phyloP scores from a whole-genome alignment of 1,140 invertebrate genomes.

The Psix sp. region DNA sequence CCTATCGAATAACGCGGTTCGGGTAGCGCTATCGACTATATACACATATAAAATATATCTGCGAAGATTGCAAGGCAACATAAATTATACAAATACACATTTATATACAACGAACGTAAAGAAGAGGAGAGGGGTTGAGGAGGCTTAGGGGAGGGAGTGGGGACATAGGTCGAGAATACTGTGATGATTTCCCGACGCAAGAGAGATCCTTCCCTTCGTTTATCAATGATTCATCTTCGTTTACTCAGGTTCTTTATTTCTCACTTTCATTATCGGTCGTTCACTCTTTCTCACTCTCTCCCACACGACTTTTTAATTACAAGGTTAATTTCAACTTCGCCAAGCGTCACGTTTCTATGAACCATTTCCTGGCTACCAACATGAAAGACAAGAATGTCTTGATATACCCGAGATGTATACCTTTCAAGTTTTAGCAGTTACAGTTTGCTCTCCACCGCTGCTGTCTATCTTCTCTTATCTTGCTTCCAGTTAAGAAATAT shows the following conservation, averaged over 20 bases:
- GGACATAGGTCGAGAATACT: conserved; percentile 53
- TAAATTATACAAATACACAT: conserved; percentile 59
- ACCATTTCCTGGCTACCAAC: conserved; percentile 61
- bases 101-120: conserved; percentile 56
- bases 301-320: conserved; percentile 46
- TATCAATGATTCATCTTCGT: conserved; percentile 23
- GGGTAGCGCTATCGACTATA: conserved; percentile 43
- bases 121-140: not conserved
- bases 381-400: conserved; percentile 64
- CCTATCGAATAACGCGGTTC: conserved; percentile 49
- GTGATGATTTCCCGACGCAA: conserved; percentile 43
- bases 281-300: conserved; percentile 15
- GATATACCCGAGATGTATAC: conserved; percentile 60
- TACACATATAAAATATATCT: conserved; percentile 55
- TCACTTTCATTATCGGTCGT: not conserved
- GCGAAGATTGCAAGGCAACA: conserved; percentile 53
- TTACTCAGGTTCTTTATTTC: conserved; percentile 5
- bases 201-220: conserved; percentile 59
- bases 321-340: conserved; percentile 59
- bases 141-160: not conserved
- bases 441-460: conserved; percentile 65
- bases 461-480: conserved; percentile 14
- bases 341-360: conserved; percentile 64
- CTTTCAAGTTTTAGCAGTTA: conserved; percentile 50
- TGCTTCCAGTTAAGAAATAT: conserved; percentile 8